A percentile compares a stretch with the other conserved stretches of the same genome.
Conservation (phyloP, 2,113 vertebrate species). For the Corydoras maculifer region DNA sequence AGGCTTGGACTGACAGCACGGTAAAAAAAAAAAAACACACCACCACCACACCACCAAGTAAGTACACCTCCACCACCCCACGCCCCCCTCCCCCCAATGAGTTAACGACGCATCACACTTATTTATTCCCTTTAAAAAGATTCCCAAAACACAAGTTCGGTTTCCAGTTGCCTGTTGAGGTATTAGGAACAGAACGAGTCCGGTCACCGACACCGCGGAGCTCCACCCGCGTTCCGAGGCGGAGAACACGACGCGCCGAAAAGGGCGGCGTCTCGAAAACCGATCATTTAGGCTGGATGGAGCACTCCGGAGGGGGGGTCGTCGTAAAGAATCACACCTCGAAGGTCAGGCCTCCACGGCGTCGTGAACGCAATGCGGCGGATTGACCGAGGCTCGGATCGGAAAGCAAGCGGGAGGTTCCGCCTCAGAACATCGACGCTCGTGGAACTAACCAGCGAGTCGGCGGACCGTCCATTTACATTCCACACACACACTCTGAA, state of each 20-base stretch:
- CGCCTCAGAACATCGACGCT: too few species aligned
- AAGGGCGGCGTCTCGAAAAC: background rate
- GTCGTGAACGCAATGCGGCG: too few species aligned
- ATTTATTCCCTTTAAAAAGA: conserved; percentile 34
- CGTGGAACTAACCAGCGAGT: too few species aligned
- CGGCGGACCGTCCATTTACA: too few species aligned
- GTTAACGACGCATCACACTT: conserved; percentile 32
- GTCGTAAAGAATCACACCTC: too few species aligned
- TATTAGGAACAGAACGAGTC: conserved; percentile 56
- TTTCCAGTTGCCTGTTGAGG: conserved; percentile 67
- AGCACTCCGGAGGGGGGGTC: too few species aligned
- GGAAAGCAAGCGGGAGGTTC: too few species aligned
- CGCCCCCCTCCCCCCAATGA: conserved; percentile 26
- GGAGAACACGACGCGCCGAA: conserved; percentile 18
- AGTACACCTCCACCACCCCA: conserved; percentile 4
- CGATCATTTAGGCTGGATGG: background rate
- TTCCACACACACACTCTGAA: conserved; percentile 13
- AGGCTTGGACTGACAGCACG: conserved; percentile 47
- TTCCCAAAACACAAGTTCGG: conserved; percentile 30
- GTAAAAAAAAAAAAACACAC: conserved; percentile 38
- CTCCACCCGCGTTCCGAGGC: too few species aligned
- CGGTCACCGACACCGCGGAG: conserved; percentile 3
- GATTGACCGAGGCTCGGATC: too few species aligned
- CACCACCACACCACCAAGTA: conserved; percentile 50
- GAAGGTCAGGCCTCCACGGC: background rate